Base-by-base conservation (phyloP, 2,797 vertebrate species). In the Phylloscopus collybita region DNA sequence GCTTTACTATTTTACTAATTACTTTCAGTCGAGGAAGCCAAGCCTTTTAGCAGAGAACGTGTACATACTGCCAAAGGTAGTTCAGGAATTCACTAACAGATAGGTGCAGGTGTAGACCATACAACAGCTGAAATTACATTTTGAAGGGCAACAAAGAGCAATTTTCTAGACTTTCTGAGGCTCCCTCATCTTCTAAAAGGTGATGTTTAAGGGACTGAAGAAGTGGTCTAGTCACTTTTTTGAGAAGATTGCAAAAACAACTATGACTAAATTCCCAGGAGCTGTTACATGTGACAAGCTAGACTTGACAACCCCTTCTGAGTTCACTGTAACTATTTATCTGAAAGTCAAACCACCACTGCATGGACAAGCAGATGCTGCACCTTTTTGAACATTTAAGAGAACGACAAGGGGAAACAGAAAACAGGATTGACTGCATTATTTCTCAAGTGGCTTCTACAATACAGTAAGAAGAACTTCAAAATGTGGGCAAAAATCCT, bases 221-320 rank as follows among this genome's bases (percentile, higher is more conserved):
- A 95, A 96, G 56, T 36, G n/a, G 25, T 89, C 69, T 84, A 88
- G 80, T 87, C 6, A 29, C 82, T 89, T 95, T 91, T 75, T 45
- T 13, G 3, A 71, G 76, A 95, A 71, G 34, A 91, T 87, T 95
- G 75, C 75, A 86, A 92, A 96, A 95, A 16, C 65, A 80, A 87
- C 54, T 70, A 51, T 88, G 82, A 74, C 70, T 84, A 27, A 88
- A 93, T 95, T 96, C 75, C 83, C 96, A 96, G 91, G 87, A 93
- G 78, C 47, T 61, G 44, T 73, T 81, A 85, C 10, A 44, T 22
- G n/a, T 49, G 75, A 71, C 75, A 92, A 94, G 23, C 47, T 79
- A 40, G 71, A 72, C 56, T 38, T 96, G 93, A 92, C 60, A 87
- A 82, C 60, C 65, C 32, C 51, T 79, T 82, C 76, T 76, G 87